These are phyloP conservation scores for Anguilla megastoma DNA, from an alignment of 2,797 vertebrate genomes.

Conservation along the genomic window DNA sequence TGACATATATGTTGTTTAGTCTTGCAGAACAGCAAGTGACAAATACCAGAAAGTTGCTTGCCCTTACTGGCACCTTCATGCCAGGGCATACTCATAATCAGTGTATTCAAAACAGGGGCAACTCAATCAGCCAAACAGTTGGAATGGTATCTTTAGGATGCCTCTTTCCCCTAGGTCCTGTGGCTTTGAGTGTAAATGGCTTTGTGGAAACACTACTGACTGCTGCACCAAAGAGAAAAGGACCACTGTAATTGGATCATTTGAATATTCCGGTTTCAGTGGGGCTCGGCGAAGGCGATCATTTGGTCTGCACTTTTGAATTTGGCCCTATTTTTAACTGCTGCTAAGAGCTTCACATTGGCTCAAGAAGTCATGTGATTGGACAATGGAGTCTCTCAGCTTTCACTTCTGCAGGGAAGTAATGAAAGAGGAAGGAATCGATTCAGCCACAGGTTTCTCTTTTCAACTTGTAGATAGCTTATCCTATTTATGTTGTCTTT, in stretches of 20 bases:
- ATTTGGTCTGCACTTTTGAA: background rate
- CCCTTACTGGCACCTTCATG: background rate
- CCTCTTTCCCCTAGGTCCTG: conserved; percentile 50
- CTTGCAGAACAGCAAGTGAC: background rate
- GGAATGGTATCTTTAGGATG: conserved; percentile 61
- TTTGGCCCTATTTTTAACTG: conserved; percentile 37
- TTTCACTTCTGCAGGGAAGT: conserved; percentile 75
- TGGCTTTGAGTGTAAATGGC: conserved; percentile 62
- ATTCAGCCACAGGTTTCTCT: background rate
- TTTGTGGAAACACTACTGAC: conserved; percentile 57
- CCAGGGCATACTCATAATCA: conserved; percentile 11
- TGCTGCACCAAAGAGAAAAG: conserved; percentile 41
- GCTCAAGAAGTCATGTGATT: conserved; percentile 58
- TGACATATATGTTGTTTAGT: background rate
- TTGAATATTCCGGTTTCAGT: background rate
- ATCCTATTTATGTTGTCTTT: background rate
- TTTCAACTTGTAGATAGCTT: background rate
- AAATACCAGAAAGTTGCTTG: background rate
- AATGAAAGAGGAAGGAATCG: conserved; percentile 60
- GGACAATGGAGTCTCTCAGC: conserved; percentile 61
- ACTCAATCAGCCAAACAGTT: conserved; percentile 50
- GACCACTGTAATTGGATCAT: conserved; percentile 47
- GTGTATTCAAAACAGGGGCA: conserved; percentile 56
- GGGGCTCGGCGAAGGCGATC: background rate
- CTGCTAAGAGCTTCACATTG: conserved; percentile 41